Percentiles rank a stretch among this genome's conserved stretches.
Evolutionary conservation across 2,113 vertebrate species (phyloP).

Genomic region (Micronycteris hirsuta): DNA sequence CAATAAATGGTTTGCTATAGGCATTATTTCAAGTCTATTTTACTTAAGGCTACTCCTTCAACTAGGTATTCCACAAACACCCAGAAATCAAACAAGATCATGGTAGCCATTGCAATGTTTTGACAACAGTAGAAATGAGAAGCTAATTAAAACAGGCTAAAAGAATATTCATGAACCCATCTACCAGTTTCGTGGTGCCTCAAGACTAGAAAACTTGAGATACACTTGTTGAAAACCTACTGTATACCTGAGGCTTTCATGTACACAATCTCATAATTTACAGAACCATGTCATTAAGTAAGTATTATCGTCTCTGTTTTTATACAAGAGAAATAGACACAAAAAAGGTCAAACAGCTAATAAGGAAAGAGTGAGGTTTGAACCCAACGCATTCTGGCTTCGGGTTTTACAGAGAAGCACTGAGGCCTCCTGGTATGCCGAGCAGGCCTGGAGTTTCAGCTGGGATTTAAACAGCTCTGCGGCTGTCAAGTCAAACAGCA

Average conservation of each 20-base stretch:
- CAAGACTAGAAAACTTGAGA: not conserved
- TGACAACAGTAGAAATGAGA: not conserved
- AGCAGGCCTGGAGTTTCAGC: conserved; percentile 67
- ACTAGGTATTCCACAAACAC: not conserved
- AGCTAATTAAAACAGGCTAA: not conserved
- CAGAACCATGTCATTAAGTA: not conserved
- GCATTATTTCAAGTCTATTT: not conserved
- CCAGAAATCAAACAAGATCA: not conserved
- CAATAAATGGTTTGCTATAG: not conserved
- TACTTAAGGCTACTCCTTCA: not conserved
- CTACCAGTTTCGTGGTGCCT: not conserved
- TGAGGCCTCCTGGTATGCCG: not conserved
- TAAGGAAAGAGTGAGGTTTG: not conserved
- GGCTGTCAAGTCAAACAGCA: conserved; percentile 69
- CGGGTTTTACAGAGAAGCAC: not conserved
- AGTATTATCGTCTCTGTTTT: not conserved
- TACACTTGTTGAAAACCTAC: not conserved
- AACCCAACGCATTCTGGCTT: not conserved
- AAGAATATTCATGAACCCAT: not conserved
- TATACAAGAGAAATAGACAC: not conserved
- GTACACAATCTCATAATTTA: not conserved
- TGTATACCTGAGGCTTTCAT: rapidly evolving
- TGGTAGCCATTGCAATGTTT: not conserved
- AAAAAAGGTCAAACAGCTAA: not conserved
- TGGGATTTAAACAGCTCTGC: conserved; percentile 55